A percentile compares a stretch with the other conserved stretches of the same genome.
These are phyloP conservation scores for Holothuria glaberrima DNA, from an alignment of 35 echinoderm and acorn worm genomes.

Conservation along the genomic window DNA sequence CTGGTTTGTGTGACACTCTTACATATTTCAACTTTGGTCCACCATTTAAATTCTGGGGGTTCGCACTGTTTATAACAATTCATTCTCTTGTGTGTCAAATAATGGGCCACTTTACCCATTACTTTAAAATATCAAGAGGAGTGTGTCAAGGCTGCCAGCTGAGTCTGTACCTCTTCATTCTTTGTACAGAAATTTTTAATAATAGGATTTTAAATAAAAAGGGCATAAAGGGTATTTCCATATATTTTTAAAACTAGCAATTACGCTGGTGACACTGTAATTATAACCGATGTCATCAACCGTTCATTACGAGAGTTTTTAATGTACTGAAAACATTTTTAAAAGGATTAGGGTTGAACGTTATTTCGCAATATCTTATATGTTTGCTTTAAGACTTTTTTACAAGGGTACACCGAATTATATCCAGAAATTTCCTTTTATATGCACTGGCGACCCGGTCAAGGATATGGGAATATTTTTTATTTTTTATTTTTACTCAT, in stretches of 20 bases:
- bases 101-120: background rate
- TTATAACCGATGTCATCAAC: background rate
- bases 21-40: constrained; percentile 17
- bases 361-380: background rate
- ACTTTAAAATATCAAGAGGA: constrained; percentile 2
- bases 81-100: background rate
- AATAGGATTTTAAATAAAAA: background rate
- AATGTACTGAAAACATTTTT: background rate
- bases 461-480: background rate
- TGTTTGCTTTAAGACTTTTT: background rate
- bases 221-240: background rate
- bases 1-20: background rate
- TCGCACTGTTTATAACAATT: background rate
- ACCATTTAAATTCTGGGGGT: background rate
- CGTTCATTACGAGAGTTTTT: background rate
- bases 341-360: background rate
- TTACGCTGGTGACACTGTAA: background rate
- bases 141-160: background rate
- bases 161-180: background rate
- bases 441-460: background rate
- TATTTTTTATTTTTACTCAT: no score
- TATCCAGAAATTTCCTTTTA: background rate
- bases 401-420: background rate
- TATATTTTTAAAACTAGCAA: background rate
- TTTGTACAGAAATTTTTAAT: background rate